These are phyloP conservation scores for Tolypeutes matacus DNA, from an alignment of 2,797 vertebrate genomes.

Conservation along the genomic window DNA sequence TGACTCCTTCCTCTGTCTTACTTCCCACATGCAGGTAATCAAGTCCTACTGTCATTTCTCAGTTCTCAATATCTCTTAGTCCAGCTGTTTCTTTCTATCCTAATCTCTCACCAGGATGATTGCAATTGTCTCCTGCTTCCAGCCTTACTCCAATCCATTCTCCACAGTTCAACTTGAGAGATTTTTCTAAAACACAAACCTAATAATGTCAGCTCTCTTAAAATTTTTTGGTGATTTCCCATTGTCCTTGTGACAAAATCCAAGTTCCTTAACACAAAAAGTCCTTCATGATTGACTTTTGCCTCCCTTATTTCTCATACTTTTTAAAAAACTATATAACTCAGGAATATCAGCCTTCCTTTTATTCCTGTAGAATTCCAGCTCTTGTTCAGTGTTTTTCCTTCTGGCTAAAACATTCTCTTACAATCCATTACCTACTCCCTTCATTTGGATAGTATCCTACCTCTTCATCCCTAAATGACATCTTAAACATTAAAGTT, in stretches of 20 bases:
- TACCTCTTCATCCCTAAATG: constrained; percentile 14
- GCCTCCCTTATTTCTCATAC: neutral
- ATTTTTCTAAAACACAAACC: neutral
- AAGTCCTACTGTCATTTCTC: neutral
- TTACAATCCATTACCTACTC: neutral
- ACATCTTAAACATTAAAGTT: neutral
- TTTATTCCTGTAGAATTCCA: neutral
- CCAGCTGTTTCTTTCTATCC: neutral
- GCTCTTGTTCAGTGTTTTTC: neutral
- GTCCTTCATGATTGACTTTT: neutral
- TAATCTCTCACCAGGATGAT: neutral
- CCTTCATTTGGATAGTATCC: neutral
- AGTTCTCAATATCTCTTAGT: neutral
- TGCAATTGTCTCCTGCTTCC: neutral
- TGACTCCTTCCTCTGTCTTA: neutral
- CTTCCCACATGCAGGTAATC: neutral
- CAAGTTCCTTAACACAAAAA: constrained; percentile 7
- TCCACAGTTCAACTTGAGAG: neutral
- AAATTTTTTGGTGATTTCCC: neutral
- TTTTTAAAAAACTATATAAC: neutral
- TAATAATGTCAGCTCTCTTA: constrained; percentile 1
- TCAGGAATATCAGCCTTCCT: neutral
- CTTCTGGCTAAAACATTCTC: neutral
- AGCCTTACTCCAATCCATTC: neutral
- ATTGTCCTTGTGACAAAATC: constrained; percentile 15